These are phyloP conservation scores for Sceloporus undulatus DNA, from an alignment of 2,113 vertebrate genomes.

Conservation along the genomic window DNA sequence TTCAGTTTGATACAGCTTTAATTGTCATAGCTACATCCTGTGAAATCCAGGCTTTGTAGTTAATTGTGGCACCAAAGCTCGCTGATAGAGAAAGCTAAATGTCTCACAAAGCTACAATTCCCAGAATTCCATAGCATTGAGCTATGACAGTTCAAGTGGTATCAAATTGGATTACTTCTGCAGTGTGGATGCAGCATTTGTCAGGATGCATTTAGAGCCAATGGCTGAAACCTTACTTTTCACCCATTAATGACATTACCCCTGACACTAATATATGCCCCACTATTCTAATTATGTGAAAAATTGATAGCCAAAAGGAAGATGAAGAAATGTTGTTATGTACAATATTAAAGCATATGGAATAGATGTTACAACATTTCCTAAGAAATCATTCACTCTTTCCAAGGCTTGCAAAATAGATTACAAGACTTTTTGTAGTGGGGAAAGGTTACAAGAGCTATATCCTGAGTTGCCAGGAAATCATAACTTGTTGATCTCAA, in stretches of 20 bases:
- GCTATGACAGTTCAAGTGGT: no score
- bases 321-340: not conserved
- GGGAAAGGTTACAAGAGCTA: not conserved
- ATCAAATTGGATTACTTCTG: no score
- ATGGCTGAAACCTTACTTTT: not conserved
- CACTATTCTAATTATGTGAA: not conserved
- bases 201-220: not conserved
- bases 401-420: not conserved
- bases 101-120: no score
- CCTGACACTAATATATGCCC: not conserved
- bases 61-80: no score
- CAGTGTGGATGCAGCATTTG: not conserved
- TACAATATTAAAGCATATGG: not conserved
- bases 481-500: conserved; percentile 18
- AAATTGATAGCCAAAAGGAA: not conserved
- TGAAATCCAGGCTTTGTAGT: no score
- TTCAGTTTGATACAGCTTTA: no score
- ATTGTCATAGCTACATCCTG: no score
- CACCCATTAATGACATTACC: not conserved
- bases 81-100: no score
- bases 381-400: not conserved
- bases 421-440: not conserved
- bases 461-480: not conserved
- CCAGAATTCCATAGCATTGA: no score
- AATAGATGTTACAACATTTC: not conserved